These are phyloP conservation scores for Cyprinodon tularosa DNA, from an alignment of 2,113 vertebrate species.

Conservation along the genomic window DNA sequence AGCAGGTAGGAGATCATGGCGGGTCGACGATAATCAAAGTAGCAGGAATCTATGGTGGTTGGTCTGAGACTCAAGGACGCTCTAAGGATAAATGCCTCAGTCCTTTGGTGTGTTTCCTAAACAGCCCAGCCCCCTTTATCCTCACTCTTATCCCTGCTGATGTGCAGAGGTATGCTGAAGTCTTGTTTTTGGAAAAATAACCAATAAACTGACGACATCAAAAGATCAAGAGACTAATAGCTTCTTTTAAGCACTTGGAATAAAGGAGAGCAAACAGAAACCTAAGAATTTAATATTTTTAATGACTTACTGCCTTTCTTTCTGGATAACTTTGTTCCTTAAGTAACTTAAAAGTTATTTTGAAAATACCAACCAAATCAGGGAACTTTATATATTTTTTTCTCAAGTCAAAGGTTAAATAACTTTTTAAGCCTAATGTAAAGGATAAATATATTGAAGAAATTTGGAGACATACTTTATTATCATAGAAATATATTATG, in stretches of 20 bases:
- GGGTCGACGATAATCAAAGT: not conserved
- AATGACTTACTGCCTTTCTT: not conserved
- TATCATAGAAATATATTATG: too few species aligned
- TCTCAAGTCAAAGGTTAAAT: not conserved
- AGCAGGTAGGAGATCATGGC: slow-evolving; percentile 54
- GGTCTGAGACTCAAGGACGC: slow-evolving; percentile 7
- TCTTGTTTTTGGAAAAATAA: not conserved
- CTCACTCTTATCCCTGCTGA: slow-evolving; percentile 6
- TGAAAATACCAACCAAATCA: not conserved
- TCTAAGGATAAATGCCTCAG: slow-evolving; percentile 1
- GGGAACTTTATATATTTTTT: not conserved
- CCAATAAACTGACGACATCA: not conserved
- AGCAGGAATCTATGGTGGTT: not conserved
- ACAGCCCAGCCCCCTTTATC: slow-evolving; percentile 57
- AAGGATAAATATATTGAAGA: not conserved
- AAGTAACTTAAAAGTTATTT: not conserved
- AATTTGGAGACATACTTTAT: not conserved
- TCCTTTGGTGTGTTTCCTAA: slow-evolving; percentile 3
- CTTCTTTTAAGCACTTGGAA: too few species aligned
- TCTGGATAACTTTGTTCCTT: not conserved
- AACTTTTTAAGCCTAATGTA: not conserved
- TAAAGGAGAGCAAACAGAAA: not conserved
- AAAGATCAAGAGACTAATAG: not conserved
- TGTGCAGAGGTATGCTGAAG: not conserved
- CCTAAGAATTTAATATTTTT: not conserved